phyloP scores from a whole-genome alignment of 2,113 vertebrate genomes.

The Henicopernis longicauda region DNA sequence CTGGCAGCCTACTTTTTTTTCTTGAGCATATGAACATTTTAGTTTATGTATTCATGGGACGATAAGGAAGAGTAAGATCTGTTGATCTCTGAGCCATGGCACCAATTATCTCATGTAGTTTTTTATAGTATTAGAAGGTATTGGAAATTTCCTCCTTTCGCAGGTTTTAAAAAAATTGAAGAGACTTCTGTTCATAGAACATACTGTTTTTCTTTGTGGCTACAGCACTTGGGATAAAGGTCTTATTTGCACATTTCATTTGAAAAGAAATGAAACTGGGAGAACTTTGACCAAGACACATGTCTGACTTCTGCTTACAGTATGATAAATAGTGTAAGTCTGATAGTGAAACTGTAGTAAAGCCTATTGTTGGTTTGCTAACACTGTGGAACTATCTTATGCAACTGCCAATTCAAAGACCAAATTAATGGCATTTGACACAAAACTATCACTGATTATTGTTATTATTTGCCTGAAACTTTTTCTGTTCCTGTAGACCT shows the following conservation, averaged over 20 bases:
- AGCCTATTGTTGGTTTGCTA: neutral
- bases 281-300: neutral
- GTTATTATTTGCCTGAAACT: neutral
- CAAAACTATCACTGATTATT: neutral
- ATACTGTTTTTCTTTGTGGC: neutral
- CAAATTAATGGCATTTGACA: neutral
- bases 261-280: neutral
- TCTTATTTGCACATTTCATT: neutral
- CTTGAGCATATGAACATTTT: neutral
- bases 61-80: neutral
- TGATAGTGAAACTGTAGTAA: neutral
- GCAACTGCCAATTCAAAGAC: neutral
- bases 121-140: neutral
- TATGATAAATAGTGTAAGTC: neutral
- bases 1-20: neutral
- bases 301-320: neutral
- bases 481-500: neutral
- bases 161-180: neutral
- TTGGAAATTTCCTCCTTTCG: neutral
- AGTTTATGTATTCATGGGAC: neutral
- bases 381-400: neutral
- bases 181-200: neutral
- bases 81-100: neutral
- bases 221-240: neutral
- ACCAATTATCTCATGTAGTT: neutral